These are phyloP conservation scores for Tragelaphus oryx DNA, from an alignment of 2,797 vertebrate species.

Conservation along the genomic window DNA sequence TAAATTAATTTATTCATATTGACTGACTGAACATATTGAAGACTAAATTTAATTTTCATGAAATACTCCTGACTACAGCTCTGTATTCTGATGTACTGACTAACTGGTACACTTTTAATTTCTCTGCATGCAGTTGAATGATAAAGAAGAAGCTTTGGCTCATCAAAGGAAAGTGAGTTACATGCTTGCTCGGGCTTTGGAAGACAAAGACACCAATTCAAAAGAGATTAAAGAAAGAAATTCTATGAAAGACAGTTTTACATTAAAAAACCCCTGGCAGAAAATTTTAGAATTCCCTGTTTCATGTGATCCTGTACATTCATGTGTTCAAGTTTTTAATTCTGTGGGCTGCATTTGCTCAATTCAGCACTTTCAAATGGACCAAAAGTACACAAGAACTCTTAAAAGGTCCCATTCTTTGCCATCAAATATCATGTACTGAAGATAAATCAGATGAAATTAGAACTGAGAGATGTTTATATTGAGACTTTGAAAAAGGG, in stretches of 20 bases:
- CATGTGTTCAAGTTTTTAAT: background rate
- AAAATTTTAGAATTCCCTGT: background rate
- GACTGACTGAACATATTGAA: background rate
- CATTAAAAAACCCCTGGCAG: background rate
- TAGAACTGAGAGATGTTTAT: background rate
- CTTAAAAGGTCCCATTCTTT: constrained; percentile 72
- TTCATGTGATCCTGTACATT: rapidly evolving
- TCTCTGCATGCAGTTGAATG: constrained; percentile 85
- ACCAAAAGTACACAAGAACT: background rate
- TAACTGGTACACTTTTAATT: background rate
- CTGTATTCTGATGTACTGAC: background rate
- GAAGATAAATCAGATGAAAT: constrained; percentile 10
- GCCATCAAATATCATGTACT: background rate
- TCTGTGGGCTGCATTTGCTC: constrained; percentile 17
- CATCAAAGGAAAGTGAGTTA: constrained; percentile 96
- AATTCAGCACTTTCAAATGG: background rate
- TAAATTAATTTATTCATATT: background rate
- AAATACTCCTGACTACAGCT: background rate
- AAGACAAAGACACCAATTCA: constrained; percentile 81
- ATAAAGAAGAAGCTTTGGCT: constrained; percentile 93
- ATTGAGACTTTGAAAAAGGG: background rate
- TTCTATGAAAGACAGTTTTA: background rate
- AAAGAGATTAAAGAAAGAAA: constrained; percentile 11
- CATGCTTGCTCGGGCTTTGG: constrained; percentile 89
- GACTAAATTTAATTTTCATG: background rate